Conservation (phyloP, 2,888 invertebrate species). For the Epiblema foenella region DNA sequence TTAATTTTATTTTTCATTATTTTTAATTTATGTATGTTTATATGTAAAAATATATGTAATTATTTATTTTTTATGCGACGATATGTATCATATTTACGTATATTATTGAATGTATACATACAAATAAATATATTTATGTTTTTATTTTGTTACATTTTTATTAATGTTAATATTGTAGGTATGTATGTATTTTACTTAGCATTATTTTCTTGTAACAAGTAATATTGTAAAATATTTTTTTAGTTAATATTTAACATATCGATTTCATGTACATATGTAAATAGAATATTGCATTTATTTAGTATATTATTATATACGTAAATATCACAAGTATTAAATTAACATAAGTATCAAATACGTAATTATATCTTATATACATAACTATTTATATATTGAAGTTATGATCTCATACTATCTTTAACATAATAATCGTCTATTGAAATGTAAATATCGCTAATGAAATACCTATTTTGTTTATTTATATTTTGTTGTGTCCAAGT, state of each 20-base stretch:
- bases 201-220: conserved; percentile 8
- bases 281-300: conserved; percentile 70
- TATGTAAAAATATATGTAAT: conserved; percentile 36
- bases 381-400: conserved; percentile 39
- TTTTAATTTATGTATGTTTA: too few species aligned
- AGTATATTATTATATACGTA: conserved; percentile 51
- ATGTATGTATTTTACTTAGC: conserved; percentile 35
- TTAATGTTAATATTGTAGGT: conserved; percentile 48
- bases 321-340: conserved; percentile 42
- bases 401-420: conserved; percentile 43
- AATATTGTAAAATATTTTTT: conserved; percentile 17
- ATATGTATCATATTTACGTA: conserved; percentile 33
- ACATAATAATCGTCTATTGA: conserved; percentile 28
- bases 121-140: conserved; percentile 36
- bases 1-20: conserved; percentile 25
- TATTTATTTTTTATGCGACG: conserved; percentile 23
- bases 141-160: conserved; percentile 48
- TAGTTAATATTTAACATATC: conserved; percentile 46
- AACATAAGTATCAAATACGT: conserved; percentile 27
- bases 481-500: conserved; percentile 54
- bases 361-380: conserved; percentile 52
- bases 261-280: conserved; percentile 54
- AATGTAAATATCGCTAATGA: conserved; percentile 37
- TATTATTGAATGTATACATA: conserved; percentile 16
- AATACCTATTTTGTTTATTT: conserved; percentile 45